Evolutionary conservation across 2,113 vertebrate genomes (phyloP).

Genomic region (Dinomys branickii): DNA sequence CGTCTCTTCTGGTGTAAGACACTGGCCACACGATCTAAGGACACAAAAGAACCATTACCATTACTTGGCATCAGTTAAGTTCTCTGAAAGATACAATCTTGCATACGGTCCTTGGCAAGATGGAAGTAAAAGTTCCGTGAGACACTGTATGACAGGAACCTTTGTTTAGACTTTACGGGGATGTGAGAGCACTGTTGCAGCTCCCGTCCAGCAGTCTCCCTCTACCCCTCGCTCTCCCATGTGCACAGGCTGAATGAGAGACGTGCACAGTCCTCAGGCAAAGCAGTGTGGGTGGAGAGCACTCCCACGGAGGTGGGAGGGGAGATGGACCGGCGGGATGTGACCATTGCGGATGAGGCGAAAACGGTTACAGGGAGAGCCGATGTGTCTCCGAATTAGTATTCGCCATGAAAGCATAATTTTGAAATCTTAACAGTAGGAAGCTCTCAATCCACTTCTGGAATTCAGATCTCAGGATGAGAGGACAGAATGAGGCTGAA

Average conservation of each 20-base stretch:
- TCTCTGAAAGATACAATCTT: background rate
- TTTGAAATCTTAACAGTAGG: background rate
- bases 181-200: background rate
- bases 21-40: slow-evolving; percentile 95
- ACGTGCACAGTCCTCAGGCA: background rate
- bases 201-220: background rate
- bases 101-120: background rate
- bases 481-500: background rate
- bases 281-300: background rate
- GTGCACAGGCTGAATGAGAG: background rate
- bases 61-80: slow-evolving; percentile 52
- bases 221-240: background rate
- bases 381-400: background rate
- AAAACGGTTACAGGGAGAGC: background rate
- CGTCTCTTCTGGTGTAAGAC: slow-evolving; percentile 93
- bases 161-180: background rate
- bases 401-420: background rate
- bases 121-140: background rate
- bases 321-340: background rate
- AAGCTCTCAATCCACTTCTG: background rate
- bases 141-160: background rate
- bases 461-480: background rate
- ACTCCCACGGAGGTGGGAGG: background rate
- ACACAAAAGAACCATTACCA: slow-evolving; percentile 83
- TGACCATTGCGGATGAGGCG: background rate